Percentiles rank a stretch among this genome's conserved stretches.
phyloP scores from a whole-genome alignment of 2,797 vertebrate genomes.

The Danio kyathit region DNA sequence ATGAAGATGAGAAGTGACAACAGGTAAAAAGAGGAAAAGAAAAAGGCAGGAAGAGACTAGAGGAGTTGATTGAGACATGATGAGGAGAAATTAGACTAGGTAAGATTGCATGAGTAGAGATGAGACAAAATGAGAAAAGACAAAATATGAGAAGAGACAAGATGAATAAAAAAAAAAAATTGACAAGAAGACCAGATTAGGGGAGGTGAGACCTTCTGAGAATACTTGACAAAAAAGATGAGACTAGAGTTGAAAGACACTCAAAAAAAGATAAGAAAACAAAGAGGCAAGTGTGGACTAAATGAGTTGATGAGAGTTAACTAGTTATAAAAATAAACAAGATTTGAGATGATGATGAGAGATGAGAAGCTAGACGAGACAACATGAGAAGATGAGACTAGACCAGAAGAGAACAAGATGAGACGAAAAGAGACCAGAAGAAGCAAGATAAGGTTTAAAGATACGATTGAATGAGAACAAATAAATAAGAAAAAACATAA shows the following conservation, averaged over 20 bases:
- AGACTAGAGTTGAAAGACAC: no score
- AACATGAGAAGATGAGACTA: neutral
- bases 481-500: conserved; percentile 34
- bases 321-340: no score
- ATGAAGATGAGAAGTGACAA: no score
- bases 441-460: neutral
- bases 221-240: no score
- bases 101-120: neutral
- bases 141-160: no score
- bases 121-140: neutral
- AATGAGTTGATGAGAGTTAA: no score
- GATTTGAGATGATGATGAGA: no score
- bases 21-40: no score
- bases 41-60: neutral
- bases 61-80: neutral
- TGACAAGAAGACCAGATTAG: neutral
- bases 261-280: no score
- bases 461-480: neutral
- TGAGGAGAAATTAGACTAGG: neutral
- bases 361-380: neutral
- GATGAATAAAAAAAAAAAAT: neutral
- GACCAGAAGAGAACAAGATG: neutral
- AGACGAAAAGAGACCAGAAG: neutral
- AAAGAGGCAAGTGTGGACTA: no score
- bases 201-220: no score